phyloP scores from a whole-genome alignment of 2,113 vertebrate genomes.

The Progne subis region DNA sequence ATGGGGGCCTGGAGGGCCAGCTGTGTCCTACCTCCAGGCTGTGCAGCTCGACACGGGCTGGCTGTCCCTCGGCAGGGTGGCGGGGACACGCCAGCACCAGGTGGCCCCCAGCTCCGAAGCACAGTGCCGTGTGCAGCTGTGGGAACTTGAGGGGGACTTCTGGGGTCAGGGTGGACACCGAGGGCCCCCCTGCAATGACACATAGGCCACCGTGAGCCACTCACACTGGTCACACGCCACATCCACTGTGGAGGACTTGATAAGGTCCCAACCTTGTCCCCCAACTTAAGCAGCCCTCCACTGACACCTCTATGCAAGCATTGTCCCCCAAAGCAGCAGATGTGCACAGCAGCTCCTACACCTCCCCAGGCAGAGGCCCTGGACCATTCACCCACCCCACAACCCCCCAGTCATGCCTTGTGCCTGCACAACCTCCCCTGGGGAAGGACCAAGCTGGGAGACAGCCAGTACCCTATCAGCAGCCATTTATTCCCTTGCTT shows the following conservation, averaged over 20 bases:
- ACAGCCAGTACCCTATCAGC: not conserved
- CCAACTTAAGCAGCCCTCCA: not conserved
- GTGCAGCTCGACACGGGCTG: constrained; percentile 80
- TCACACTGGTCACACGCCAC: not conserved
- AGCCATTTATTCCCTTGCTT: not conserved
- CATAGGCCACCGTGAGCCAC: not conserved
- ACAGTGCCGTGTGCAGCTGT: constrained; percentile 75
- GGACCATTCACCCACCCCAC: fast-evolving
- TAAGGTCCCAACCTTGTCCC: not conserved
- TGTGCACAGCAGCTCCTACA: not conserved
- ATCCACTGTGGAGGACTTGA: fast-evolving
- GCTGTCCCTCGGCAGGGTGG: constrained; percentile 69
- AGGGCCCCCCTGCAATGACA: constrained; percentile 34
- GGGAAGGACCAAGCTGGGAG: not conserved
- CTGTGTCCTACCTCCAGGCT: constrained; percentile 84
- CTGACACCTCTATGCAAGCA: fast-evolving
- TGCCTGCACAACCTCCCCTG: not conserved
- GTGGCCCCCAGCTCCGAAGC: constrained; percentile 87
- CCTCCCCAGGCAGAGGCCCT: not conserved
- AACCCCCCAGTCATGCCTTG: not conserved
- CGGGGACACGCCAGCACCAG: constrained; percentile 78
- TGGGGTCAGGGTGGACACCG: not conserved
- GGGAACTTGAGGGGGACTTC: constrained; percentile 80
- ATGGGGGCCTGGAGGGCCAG: not conserved
- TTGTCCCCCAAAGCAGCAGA: not conserved